These are phyloP conservation scores for Hololepta plana DNA, from an alignment of 2,888 invertebrate genomes.

Conservation along the genomic window DNA sequence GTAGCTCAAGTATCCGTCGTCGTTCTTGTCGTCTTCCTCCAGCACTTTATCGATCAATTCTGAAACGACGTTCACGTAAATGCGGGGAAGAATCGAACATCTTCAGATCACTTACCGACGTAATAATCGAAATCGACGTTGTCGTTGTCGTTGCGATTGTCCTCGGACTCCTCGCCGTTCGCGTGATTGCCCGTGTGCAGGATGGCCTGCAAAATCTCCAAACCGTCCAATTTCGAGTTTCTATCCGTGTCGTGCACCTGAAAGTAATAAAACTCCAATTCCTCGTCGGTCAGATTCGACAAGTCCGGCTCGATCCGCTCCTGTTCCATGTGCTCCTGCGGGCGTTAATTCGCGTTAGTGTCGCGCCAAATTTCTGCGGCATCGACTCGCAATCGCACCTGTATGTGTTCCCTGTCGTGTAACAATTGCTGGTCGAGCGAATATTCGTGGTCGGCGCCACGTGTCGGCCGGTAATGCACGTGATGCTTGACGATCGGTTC, in stretches of 20 bases:
- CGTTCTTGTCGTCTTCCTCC: conserved; percentile 63
- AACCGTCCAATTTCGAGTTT: conserved; percentile 74
- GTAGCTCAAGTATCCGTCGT: conserved; percentile 75
- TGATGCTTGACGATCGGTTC: conserved; percentile 28
- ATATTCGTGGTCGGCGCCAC: conserved; percentile 33
- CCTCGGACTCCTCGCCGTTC: conserved; percentile 23
- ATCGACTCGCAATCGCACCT: no score
- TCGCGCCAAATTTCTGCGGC: no score
- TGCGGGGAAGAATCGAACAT: no score
- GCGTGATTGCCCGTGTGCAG: conserved; percentile 46
- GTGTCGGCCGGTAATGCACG: conserved; percentile 41
- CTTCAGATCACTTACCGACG: conserved; percentile 22
- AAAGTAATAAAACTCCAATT: conserved; percentile 72
- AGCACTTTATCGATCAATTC: conserved; percentile 75
- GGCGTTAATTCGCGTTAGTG: conserved; percentile 5
- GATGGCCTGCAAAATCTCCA: conserved; percentile 73
- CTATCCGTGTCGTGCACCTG: conserved; percentile 79
- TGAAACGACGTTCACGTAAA: no score
- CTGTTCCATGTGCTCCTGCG: conserved; percentile 25
- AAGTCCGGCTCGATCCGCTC: conserved; percentile 35
- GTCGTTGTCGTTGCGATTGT: conserved; percentile 25
- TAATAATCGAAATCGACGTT: conserved; percentile 29
- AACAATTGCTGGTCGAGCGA: conserved; percentile 53
- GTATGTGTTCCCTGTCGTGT: conserved; percentile 41
- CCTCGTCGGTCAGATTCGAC: conserved; percentile 64